phyloP scores from a whole-genome alignment of 2,113 vertebrate genomes.

The Rhinoderma darwinii region DNA sequence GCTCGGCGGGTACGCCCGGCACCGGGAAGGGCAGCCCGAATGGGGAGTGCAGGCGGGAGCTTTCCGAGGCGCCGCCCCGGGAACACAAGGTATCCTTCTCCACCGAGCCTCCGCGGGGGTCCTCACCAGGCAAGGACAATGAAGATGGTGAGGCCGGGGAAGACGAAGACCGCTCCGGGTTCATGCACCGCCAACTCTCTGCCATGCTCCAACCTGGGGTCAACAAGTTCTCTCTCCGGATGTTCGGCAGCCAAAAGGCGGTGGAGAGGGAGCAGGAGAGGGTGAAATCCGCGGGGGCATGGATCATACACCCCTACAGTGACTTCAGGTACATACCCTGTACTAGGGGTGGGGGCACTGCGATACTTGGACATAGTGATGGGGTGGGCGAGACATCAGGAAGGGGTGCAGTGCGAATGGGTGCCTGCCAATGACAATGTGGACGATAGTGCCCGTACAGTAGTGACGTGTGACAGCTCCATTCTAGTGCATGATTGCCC shows the following conservation, averaged over 20 bases:
- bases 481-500: neutral
- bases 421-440: neutral
- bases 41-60: conserved; percentile 74
- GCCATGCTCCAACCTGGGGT: conserved; percentile 95
- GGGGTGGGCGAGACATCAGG: neutral
- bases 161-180: conserved; percentile 82
- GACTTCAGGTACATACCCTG: conserved; percentile 83
- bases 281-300: conserved; percentile 94
- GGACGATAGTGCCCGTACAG: neutral
- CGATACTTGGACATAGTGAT: neutral
- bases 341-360: neutral
- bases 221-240: conserved; percentile 98
- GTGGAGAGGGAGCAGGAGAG: conserved; percentile 94
- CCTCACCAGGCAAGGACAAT: conserved; percentile 72
- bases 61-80: conserved; percentile 66
- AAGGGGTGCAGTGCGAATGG: too few relatives aligned
- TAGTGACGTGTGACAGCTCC: neutral
- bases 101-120: conserved; percentile 75
- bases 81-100: conserved; percentile 83
- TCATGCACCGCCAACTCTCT: conserved; percentile 95
- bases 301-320: conserved; percentile 97
- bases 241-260: conserved; percentile 98
- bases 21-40: conserved; percentile 76
- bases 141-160: conserved; percentile 79
- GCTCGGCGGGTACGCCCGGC: conserved; percentile 68